Evolutionary conservation across 2,113 vertebrate species (phyloP).

Genomic region (Scomber colias): DNA sequence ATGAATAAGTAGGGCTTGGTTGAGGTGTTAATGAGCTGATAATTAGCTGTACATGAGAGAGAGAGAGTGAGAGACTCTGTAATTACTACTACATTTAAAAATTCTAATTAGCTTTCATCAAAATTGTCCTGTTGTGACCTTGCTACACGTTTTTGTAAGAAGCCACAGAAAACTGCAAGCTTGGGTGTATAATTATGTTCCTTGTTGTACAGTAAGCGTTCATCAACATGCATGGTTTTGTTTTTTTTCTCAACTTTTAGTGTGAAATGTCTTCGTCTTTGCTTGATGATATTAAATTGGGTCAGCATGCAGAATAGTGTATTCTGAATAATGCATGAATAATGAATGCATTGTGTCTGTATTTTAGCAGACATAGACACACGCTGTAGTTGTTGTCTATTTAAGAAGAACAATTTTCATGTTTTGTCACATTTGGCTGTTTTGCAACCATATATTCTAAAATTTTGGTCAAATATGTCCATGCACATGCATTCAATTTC

Average conservation of each 20-base stretch:
- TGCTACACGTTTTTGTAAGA: constrained; percentile 22
- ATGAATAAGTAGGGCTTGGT: constrained; percentile 45
- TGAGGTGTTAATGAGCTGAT: constrained; percentile 71
- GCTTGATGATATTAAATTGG: constrained; percentile 43
- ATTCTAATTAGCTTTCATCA: constrained; percentile 60
- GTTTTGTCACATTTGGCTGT: not conserved
- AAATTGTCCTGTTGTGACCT: constrained; percentile 29
- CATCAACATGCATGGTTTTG: not conserved
- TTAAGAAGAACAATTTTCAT: not conserved
- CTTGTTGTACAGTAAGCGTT: constrained; percentile 10
- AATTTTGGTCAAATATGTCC: not conserved
- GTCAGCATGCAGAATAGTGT: constrained; percentile 44
- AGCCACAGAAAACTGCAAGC: constrained; percentile 13
- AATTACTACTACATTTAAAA: constrained; percentile 56
- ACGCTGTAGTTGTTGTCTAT: not conserved
- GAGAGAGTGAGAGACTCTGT: constrained; percentile 43
- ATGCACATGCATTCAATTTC: not conserved
- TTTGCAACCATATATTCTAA: not conserved
- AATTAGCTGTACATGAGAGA: constrained; percentile 61
- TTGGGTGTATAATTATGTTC: constrained; percentile 10
- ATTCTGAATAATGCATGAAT: constrained; percentile 64
- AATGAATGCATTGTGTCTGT: constrained; percentile 3
- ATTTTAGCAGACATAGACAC: constrained; percentile 25
- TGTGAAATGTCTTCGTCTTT: constrained; percentile 33
- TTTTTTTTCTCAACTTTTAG: not conserved